These are phyloP conservation scores for Brachyptera risi DNA, from an alignment of 2,888 invertebrate species.

Conservation along the genomic window DNA sequence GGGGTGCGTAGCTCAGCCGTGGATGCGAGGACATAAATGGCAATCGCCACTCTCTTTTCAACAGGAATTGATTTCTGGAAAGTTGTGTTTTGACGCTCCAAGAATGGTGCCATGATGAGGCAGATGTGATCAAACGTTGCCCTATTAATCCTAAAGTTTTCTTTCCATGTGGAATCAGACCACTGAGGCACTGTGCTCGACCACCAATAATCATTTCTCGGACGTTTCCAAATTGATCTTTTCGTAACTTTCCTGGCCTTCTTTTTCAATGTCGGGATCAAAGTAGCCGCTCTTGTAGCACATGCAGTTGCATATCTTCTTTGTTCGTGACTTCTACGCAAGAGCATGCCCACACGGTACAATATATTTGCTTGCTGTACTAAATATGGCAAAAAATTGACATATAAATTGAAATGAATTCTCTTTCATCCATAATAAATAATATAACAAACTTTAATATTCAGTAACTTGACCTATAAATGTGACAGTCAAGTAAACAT, in stretches of 20 bases:
- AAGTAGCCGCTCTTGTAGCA: neutral
- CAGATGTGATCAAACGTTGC: too few relatives aligned
- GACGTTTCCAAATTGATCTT: neutral
- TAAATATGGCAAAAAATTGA: neutral
- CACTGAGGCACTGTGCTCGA: too few relatives aligned
- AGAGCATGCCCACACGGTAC: too few relatives aligned
- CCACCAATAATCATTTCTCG: too few relatives aligned
- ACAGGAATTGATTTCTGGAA: too few relatives aligned
- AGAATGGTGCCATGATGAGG: too few relatives aligned
- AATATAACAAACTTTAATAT: neutral
- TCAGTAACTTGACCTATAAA: neutral
- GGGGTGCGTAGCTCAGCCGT: too few relatives aligned
- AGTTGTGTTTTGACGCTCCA: too few relatives aligned
- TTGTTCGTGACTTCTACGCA: neutral
- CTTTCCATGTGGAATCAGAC: too few relatives aligned
- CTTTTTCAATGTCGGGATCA: neutral
- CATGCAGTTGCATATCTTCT: neutral
- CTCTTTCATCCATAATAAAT: neutral
- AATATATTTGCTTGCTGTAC: neutral
- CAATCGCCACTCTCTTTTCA: too few relatives aligned
- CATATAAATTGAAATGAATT: neutral
- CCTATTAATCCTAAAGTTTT: too few relatives aligned
- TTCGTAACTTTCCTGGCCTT: neutral
- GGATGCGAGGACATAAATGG: too few relatives aligned
- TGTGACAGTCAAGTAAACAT: neutral